A percentile compares a stretch with the other conserved stretches of the same genome.
These are phyloP conservation scores for Anguilla anguilla DNA, from an alignment of 2,797 vertebrate genomes.

Conservation along the genomic window DNA sequence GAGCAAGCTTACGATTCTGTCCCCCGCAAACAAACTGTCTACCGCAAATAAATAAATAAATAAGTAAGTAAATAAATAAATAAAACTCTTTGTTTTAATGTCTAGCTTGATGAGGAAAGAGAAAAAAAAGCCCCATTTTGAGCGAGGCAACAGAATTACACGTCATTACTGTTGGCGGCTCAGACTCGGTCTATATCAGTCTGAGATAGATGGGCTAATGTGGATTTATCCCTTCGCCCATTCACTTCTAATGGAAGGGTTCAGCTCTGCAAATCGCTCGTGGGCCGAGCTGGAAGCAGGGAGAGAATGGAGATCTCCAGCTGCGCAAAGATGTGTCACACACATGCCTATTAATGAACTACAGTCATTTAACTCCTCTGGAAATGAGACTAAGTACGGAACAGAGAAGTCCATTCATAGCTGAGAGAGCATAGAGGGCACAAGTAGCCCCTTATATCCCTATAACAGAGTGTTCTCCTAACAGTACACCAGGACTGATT, in stretches of 20 bases:
- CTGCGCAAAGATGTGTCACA: conserved; percentile 24
- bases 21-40: background rate
- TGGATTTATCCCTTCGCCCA: conserved; percentile 37
- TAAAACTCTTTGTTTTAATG: background rate
- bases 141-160: conserved; percentile 3
- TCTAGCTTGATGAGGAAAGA: background rate
- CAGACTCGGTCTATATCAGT: conserved; percentile 18
- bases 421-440: conserved; percentile 17
- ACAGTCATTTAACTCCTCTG: conserved; percentile 33
- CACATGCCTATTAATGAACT: conserved; percentile 37
- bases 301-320: conserved; percentile 42
- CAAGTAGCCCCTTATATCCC: conserved; percentile 22
- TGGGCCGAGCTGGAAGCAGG: conserved; percentile 16
- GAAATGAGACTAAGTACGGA: conserved; percentile 36
- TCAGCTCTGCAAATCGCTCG: conserved; percentile 29
- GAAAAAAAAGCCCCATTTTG: background rate
- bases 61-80: too few relatives aligned
- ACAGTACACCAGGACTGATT: background rate
- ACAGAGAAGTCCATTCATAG: conserved; percentile 22
- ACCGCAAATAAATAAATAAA: background rate
- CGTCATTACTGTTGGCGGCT: conserved; percentile 9
- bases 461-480: background rate
- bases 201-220: conserved; percentile 31
- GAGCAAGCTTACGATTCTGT: background rate
- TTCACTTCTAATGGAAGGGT: conserved; percentile 41